These are phyloP conservation scores for Tinea semifulvella DNA, from an alignment of 2,888 invertebrate genomes.

Conservation along the genomic window DNA sequence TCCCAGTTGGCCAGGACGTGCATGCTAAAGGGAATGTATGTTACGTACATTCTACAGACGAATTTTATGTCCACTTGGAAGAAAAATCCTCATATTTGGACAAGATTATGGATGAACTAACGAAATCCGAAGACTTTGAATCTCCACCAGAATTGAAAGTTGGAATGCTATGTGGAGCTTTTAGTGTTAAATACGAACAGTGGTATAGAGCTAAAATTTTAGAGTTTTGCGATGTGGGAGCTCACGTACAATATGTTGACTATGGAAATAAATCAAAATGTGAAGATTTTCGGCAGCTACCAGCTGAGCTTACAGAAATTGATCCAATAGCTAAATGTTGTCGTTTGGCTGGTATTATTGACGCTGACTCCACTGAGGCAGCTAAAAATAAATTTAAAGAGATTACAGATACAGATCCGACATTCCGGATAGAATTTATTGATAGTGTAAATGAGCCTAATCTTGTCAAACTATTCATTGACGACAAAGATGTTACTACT, in stretches of 20 bases:
- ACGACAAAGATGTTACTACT: slow-evolving; percentile 53
- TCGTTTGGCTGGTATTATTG: slow-evolving; percentile 56
- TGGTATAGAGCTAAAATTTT: slow-evolving; percentile 75
- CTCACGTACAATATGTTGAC: slow-evolving; percentile 73
- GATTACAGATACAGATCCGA: slow-evolving; percentile 35
- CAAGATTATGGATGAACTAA: slow-evolving; percentile 67
- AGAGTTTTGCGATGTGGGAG: slow-evolving; percentile 62
- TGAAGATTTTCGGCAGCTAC: slow-evolving; percentile 67
- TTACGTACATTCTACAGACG: slow-evolving; percentile 72
- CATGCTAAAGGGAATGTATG: slow-evolving; percentile 70
- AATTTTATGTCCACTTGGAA: slow-evolving; percentile 78
- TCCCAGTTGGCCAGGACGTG: slow-evolving; percentile 35
- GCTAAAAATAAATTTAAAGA: slow-evolving; percentile 43
- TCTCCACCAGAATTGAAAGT: slow-evolving; percentile 60
- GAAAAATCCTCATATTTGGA: slow-evolving; percentile 65
- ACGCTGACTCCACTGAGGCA: slow-evolving; percentile 40
- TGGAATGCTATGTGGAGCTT: slow-evolving; percentile 71
- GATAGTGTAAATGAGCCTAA: slow-evolving; percentile 65
- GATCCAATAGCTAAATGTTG: slow-evolving; percentile 73
- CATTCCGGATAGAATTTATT: slow-evolving; percentile 70
- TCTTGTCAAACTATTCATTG: slow-evolving; percentile 64
- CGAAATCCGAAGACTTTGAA: slow-evolving; percentile 59
- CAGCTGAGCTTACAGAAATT: slow-evolving; percentile 64
- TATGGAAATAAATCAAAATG: slow-evolving; percentile 74
- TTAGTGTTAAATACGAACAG: slow-evolving; percentile 70